phyloP scores from a whole-genome alignment of 2,797 vertebrate genomes.

The Tenualosa ilisha region DNA sequence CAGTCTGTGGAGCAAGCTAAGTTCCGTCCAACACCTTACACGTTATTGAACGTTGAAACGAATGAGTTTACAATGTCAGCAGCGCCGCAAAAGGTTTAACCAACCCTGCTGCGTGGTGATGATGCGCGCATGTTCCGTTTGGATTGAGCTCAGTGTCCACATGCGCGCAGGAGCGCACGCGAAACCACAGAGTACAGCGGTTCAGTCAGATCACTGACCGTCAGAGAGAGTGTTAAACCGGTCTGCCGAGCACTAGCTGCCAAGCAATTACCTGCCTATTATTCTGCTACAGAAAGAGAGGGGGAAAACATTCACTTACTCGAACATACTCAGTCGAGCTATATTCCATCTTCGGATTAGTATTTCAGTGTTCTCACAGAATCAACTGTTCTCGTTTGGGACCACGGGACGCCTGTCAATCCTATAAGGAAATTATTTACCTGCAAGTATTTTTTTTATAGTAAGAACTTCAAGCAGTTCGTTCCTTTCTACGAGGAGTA shows the following conservation, averaged over 20 bases:
- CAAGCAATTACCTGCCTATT: neutral
- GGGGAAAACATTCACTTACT: neutral
- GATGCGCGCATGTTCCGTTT: neutral
- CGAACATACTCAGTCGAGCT: neutral
- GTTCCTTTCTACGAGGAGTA: neutral
- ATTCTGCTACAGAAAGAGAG: neutral
- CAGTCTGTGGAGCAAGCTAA: neutral
- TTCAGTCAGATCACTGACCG: neutral
- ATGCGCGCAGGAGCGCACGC: neutral
- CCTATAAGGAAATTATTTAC: neutral
- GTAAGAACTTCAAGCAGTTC: neutral
- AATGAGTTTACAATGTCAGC: neutral
- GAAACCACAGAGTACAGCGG: neutral
- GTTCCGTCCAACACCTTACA: neutral
- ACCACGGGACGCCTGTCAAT: neutral
- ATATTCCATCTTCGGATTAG: neutral
- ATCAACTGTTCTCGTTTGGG: neutral
- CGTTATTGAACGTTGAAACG: neutral
- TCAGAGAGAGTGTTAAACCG: neutral
- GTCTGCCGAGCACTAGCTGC: neutral
- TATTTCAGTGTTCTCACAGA: neutral
- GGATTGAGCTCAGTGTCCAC: neutral
- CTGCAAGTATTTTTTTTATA: neutral
- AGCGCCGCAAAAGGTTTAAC: neutral
- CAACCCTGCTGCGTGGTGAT: neutral